These are phyloP conservation scores for Cryptoblepharus egeriae DNA, from an alignment of 2,797 vertebrate species.

Conservation along the genomic window DNA sequence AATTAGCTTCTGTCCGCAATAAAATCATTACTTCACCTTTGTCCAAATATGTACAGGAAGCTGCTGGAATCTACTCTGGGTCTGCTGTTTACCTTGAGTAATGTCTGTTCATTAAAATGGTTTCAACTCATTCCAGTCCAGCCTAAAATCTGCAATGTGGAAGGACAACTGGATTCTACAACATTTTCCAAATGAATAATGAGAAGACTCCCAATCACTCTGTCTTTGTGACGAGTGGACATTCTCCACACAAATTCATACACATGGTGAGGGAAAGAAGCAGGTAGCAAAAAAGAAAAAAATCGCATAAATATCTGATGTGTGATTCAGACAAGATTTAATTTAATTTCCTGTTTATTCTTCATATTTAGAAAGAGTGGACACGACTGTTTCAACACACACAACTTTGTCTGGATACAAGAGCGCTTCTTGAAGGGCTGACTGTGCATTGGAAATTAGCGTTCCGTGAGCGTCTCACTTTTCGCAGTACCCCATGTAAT, in stretches of 20 bases:
- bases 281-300: neutral
- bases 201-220: conserved; percentile 5
- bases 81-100: conserved; percentile 63
- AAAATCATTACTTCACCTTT: conserved; percentile 58
- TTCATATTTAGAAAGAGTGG: conserved; percentile 9
- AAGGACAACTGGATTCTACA: conserved; percentile 46
- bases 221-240: conserved; percentile 1
- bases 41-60: conserved; percentile 41
- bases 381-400: neutral
- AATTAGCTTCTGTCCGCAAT: conserved; percentile 45
- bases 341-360: conserved; percentile 4
- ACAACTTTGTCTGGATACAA: neutral
- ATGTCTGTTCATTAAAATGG: conserved; percentile 56
- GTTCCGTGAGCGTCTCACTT: neutral
- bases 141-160: conserved; percentile 29
- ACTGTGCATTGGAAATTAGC: neutral
- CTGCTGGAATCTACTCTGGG: conserved; percentile 13
- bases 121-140: conserved; percentile 54
- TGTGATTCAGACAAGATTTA: neutral
- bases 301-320: neutral
- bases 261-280: neutral
- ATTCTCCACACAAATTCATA: conserved; percentile 11
- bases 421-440: neutral
- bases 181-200: conserved; percentile 28
- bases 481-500: conserved; percentile 8